phyloP scores from a whole-genome alignment of 1,140 invertebrate species.

The Orchesella cincta region DNA sequence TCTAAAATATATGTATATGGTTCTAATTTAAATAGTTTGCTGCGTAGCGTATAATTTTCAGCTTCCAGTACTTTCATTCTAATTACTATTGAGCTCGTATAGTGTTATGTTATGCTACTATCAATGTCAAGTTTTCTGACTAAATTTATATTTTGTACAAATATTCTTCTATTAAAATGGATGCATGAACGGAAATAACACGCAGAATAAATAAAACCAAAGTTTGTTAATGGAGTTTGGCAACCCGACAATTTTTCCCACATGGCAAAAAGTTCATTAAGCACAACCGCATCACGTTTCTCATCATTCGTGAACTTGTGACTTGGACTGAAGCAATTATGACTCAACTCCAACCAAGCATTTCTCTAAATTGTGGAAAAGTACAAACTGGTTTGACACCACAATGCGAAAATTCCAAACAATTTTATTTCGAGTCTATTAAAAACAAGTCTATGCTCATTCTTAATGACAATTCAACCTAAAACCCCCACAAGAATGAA shows the following conservation, averaged over 20 bases:
- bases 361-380: not conserved
- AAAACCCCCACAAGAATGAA: not conserved
- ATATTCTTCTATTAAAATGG: not conserved
- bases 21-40: no score
- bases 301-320: not conserved
- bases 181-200: not conserved
- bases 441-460: not conserved
- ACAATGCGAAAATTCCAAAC: slow-evolving; percentile 1
- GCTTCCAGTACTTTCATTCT: no score
- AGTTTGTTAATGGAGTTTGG: not conserved
- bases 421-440: slow-evolving; percentile 1
- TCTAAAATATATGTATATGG: no score
- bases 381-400: not conserved
- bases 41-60: no score
- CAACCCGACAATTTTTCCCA: no score
- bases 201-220: not conserved
- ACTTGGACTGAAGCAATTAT: no score
- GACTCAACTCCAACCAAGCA: not conserved
- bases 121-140: no score
- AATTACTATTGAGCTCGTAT: no score
- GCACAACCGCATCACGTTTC: not conserved
- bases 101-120: no score
- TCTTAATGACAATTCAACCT: not conserved
- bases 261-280: not conserved
- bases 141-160: not conserved